Percentiles rank a stretch among this genome's conserved stretches.
Conservation (phyloP, 1,140 invertebrate species). For the Drosophila eugracilis region DNA sequence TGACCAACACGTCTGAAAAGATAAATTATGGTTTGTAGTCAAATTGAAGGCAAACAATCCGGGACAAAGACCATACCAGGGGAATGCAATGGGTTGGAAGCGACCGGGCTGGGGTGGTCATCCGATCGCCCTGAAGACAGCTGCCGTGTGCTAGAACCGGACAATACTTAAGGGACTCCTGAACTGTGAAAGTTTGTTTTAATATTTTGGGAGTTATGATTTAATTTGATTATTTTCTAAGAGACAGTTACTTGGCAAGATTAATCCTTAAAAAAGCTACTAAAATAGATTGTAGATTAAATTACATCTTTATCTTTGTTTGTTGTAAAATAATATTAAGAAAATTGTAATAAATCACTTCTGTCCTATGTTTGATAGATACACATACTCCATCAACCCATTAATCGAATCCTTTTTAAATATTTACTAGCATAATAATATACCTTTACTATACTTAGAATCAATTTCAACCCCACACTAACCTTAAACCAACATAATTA, state of each 20-base stretch:
- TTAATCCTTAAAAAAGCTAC: too few species aligned
- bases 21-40: slow-evolving; percentile 85
- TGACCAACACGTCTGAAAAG: slow-evolving; percentile 82
- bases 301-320: too few species aligned
- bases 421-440: too few species aligned
- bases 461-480: neutral
- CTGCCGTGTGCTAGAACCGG: slow-evolving; percentile 46
- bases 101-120: slow-evolving; percentile 42
- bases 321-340: too few species aligned
- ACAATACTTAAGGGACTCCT: slow-evolving; percentile 23
- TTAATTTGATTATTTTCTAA: slow-evolving; percentile 59
- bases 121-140: slow-evolving; percentile 44
- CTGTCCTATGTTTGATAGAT: neutral
- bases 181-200: slow-evolving; percentile 52
- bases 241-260: neutral
- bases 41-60: slow-evolving; percentile 84
- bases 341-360: neutral
- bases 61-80: slow-evolving; percentile 43
- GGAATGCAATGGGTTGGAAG: slow-evolving; percentile 49
- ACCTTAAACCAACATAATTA: slow-evolving; percentile 60
- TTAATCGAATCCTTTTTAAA: slow-evolving; percentile 6
- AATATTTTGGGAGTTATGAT: slow-evolving; percentile 42
- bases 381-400: neutral
- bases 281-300: too few species aligned
- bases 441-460: neutral